A percentile compares a stretch with the other conserved stretches of the same genome.
phyloP scores from a whole-genome alignment of 2,888 invertebrate species.

The Thymelicus acteon region DNA sequence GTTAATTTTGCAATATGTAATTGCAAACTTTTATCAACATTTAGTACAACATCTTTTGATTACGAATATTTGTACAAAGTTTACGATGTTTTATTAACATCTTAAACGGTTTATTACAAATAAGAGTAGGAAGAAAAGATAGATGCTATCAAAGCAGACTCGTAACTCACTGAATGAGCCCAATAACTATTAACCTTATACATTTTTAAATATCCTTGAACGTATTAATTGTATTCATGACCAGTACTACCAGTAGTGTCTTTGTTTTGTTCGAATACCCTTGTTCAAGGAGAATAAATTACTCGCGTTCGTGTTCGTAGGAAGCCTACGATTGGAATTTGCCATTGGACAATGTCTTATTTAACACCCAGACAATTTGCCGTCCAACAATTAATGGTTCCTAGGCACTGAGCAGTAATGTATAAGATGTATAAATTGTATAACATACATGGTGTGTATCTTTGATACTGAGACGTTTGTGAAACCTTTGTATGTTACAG shows the following conservation, averaged over 20 bases:
- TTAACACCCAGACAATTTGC: slow-evolving; percentile 25
- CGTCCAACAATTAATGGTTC: slow-evolving; percentile 25
- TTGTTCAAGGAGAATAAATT: slow-evolving; percentile 26
- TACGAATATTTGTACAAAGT: too few relatives aligned
- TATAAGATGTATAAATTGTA: too few relatives aligned
- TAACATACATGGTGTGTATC: too few relatives aligned
- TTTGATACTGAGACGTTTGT: background rate
- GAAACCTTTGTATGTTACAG: background rate
- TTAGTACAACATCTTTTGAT: too few relatives aligned
- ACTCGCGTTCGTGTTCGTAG: slow-evolving; percentile 9
- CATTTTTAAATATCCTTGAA: background rate
- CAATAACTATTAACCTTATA: background rate
- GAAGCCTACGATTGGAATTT: slow-evolving; percentile 29
- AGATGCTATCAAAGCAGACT: too few relatives aligned
- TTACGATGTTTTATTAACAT: too few relatives aligned
- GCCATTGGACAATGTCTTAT: slow-evolving; percentile 32
- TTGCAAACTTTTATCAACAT: too few relatives aligned
- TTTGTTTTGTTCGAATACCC: slow-evolving; percentile 19
- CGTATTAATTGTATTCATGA: background rate
- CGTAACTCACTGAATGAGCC: background rate
- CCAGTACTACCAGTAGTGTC: background rate
- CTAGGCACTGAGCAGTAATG: background rate
- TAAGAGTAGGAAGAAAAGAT: too few relatives aligned
- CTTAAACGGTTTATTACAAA: too few relatives aligned
- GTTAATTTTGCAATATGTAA: too few relatives aligned